Conservation (phyloP, 2,797 vertebrate genomes). For the Synanceia verrucosa region DNA sequence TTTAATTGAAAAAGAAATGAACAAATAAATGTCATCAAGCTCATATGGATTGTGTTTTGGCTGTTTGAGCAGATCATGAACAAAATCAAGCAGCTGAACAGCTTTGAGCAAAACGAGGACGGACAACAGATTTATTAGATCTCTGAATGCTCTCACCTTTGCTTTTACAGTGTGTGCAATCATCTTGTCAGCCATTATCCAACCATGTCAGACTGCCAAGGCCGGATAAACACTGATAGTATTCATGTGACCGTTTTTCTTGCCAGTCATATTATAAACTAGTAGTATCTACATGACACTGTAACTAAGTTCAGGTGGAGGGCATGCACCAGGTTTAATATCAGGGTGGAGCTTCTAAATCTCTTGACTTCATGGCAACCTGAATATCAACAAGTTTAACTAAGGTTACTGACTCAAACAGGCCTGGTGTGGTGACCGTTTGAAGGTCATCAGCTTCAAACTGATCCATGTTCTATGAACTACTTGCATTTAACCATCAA, state of each 20-base stretch:
- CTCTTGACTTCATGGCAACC: not conserved
- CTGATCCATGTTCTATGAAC: not conserved
- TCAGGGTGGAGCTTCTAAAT: slow-evolving; percentile 15
- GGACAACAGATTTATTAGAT: not conserved
- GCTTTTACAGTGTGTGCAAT: slow-evolving; percentile 10
- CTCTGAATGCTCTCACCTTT: slow-evolving; percentile 3
- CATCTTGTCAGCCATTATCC: slow-evolving; percentile 15
- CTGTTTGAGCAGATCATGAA: not conserved
- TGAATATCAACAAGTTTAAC: slow-evolving; percentile 2
- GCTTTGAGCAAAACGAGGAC: not conserved
- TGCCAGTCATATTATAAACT: not conserved
- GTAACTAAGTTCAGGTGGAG: not conserved
- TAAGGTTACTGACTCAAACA: not conserved
- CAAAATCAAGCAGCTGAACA: slow-evolving; percentile 11
- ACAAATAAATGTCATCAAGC: not conserved
- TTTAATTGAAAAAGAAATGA: slow-evolving; percentile 1
- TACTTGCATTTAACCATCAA: not conserved
- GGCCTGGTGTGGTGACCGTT: not conserved
- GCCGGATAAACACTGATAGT: not conserved
- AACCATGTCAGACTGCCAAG: not conserved
- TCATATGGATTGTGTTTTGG: not conserved
- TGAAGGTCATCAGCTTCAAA: not conserved
- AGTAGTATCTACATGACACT: not conserved
- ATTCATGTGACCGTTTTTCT: not conserved
- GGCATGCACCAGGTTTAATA: not conserved